Percentiles rank a stretch among this genome's conserved stretches.
Evolutionary conservation across 2,797 vertebrate species (phyloP).

Genomic region (Rhinichthys osculus): DNA sequence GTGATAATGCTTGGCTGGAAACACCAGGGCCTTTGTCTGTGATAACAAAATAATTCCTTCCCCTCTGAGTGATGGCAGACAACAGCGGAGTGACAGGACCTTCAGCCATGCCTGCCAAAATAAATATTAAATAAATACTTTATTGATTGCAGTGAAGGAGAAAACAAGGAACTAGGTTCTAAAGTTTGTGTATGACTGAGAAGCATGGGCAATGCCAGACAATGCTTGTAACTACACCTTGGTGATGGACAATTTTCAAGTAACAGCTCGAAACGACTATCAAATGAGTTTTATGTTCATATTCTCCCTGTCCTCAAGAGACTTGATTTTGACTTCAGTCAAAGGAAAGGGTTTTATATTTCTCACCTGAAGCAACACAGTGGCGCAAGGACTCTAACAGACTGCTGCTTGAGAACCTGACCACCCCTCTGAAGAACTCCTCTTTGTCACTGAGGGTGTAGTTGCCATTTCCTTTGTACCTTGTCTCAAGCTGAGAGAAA

Average conservation of each 20-base stretch:
- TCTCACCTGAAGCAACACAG: conserved; percentile 84
- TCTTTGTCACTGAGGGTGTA: conserved; percentile 73
- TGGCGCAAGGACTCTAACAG: conserved; percentile 88
- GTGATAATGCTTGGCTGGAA: conserved; percentile 61
- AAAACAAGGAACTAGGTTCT: background rate
- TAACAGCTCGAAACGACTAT: background rate
- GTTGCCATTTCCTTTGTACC: conserved; percentile 80
- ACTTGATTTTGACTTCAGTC: background rate
- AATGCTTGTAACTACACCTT: background rate
- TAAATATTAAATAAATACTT: background rate
- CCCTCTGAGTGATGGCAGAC: conserved; percentile 89
- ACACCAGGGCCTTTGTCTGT: conserved; percentile 79
- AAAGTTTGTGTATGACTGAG: background rate
- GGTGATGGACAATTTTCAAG: background rate
- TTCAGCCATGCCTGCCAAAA: conserved; percentile 86
- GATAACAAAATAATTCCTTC: conserved; percentile 91
- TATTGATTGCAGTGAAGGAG: background rate
- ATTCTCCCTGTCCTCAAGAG: background rate
- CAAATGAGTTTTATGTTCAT: background rate
- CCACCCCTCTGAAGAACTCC: conserved; percentile 85
- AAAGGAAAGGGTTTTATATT: background rate
- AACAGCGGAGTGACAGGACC: conserved; percentile 89
- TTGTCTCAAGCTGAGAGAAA: conserved; percentile 87
- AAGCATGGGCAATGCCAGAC: background rate
- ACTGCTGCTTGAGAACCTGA: conserved; percentile 90